A percentile compares a stretch with the other conserved stretches of the same genome.
These are phyloP conservation scores for Leptopilina boulardi DNA, from an alignment of 1,140 invertebrate genomes.

Conservation along the genomic window DNA sequence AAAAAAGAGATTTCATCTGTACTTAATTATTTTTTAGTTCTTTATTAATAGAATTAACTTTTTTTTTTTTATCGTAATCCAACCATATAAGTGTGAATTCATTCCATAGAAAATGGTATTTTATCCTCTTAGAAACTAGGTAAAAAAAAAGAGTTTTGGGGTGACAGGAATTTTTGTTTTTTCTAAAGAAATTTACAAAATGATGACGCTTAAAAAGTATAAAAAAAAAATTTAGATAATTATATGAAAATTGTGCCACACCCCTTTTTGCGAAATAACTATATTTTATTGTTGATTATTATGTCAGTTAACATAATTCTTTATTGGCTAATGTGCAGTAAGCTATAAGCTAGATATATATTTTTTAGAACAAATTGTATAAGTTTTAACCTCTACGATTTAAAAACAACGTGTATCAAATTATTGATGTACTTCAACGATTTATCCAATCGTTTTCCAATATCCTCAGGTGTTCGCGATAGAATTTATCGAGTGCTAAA, in stretches of 20 bases:
- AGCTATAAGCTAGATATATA: conserved; percentile 64
- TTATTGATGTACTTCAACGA: conserved; percentile 9
- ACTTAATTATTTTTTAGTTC: neutral
- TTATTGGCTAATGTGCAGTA: conserved; percentile 51
- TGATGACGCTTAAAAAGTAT: conserved; percentile 21
- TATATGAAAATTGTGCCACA: neutral
- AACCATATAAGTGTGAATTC: neutral
- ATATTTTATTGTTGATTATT: conserved; percentile 25
- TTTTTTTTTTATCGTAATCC: conserved; percentile 3
- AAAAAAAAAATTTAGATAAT: neutral
- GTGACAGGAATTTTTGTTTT: neutral
- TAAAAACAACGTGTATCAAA: conserved; percentile 19
- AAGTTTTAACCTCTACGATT: conserved; percentile 36
- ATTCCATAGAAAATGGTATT: neutral
- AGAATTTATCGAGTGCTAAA: neutral
- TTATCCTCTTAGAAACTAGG: neutral
- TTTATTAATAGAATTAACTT: neutral
- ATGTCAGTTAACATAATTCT: conserved; percentile 12
- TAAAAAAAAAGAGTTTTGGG: neutral
- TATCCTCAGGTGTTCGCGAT: neutral
- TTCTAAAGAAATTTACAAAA: neutral
- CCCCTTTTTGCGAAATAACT: neutral
- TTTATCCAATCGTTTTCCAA: conserved; percentile 20
- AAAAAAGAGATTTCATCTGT: neutral
- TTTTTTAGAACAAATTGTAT: conserved; percentile 43